Base-by-base conservation (phyloP, 2,113 vertebrate genomes). In the Oncorhynchus nerka region DNA sequence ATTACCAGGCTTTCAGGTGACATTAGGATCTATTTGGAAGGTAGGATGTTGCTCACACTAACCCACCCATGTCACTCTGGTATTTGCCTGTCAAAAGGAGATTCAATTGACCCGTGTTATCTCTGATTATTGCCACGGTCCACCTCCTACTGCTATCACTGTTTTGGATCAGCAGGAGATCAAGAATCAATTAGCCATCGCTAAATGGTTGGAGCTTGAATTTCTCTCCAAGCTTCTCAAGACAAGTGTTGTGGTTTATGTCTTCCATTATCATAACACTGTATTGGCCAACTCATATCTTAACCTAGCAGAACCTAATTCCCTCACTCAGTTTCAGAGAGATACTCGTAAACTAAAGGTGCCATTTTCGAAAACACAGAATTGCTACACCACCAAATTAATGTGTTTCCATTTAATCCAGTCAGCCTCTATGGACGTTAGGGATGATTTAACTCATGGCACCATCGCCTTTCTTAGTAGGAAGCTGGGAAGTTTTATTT, bases 1-100 rank as follows among this genome's bases (percentile, higher is more conserved):
- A 85, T 83, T 75, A 39, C 24, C 45, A 34, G 67, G 82, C 82
- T 75, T 88, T 78, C 68, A 80, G 77, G 75, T 81, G 66, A 78
- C 59, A 82, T 64, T 70, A 73, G 34, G 71, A 80, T 90, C 82
- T 89, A 89, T 89, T 88, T 83, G 9, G 26, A 19, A 74, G 45
- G 71, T 73, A 70, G 22, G 62, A 22, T 48, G 24, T 22, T 39
- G 5, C 51, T 55, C 51, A 49, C 20, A 24, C 68, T 13, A 12
- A 71, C 48, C 49, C 24, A 28, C 15, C 51, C 49, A 28, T 26
- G 24, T 30, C 24, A 30, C 6, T 57, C 28, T 22, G 55, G 28
- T 73, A 12, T 62, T 73, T 73, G 30, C 16, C 28, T 61, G 19
- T 61, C 55, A 73, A 61, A 61, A 13, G 49, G 30, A 30, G 39